Evolutionary conservation across 2,113 vertebrate species (phyloP), one percentile per base, ranked within the genome.

Genomic region (Hemibagrus wyckioides): DNA sequence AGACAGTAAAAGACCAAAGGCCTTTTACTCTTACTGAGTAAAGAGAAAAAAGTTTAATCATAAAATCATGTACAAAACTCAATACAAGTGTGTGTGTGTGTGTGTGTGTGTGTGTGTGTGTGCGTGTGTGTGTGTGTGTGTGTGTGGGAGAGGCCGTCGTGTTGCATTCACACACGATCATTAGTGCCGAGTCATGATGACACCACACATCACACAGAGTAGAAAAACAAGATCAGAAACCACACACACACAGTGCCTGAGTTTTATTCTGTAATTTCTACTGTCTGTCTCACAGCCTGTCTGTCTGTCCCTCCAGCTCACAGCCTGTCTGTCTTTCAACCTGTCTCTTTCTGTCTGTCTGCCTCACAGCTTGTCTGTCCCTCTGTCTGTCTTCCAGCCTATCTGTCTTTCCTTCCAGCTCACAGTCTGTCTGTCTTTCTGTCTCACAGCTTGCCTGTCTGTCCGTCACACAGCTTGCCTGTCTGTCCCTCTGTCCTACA

Each of bases 101-200:
- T 5, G 25, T 6, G 73, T 13, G 73, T 14, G 73, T 13, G 71
- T 14, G 73, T 14, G 25, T 13, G 73, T 14, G 44, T 25, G 41
- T 11, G 71, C 1, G 30, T 1, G n/a, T 6, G 65, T 2, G 65
- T 2, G 80, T 3, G 61, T 1, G 80, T 6, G 41, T 10, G 63
- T 0, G 17, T 3, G 50, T 1, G 23, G 28, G 59, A 44, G 54
- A n/a, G 52, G 15, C 52, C 36, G 19, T 5, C 0, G 15, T 33
- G 7, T 11, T 75, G 25, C 33, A 36, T 52, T 56, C n/a, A 36
- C 57, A 77, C 84, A 77, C 56, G 23, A 23, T 61, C 56, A 65
- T 79, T 79, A 85, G 10, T 79, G 84, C 84, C 63, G n/a, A 77
- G 73, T 85, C 84, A 85, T 85, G 75, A 85, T 85, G 73, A 79